Percentiles rank a stretch among this genome's conserved stretches.
These are phyloP conservation scores for Hippocampus zosterae DNA, from an alignment of 2,113 vertebrate species.

Conservation along the genomic window DNA sequence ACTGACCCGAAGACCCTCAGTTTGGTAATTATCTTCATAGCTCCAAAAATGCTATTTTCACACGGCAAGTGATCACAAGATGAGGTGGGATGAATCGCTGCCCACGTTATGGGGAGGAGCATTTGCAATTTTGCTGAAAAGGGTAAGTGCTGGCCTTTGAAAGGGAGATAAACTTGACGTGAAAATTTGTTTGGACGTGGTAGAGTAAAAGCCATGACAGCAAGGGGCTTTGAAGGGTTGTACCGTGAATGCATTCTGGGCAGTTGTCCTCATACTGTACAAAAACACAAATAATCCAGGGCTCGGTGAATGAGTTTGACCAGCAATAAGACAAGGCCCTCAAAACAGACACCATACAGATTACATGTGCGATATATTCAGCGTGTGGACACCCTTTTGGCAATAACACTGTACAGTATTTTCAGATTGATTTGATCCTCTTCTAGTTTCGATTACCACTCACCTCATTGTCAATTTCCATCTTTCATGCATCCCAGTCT, in stretches of 20 bases:
- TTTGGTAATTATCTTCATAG: constrained; percentile 53
- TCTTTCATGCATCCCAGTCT: constrained; percentile 30
- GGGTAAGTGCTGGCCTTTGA: constrained; percentile 20
- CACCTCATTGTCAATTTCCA: constrained; percentile 44
- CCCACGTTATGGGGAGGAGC: constrained; percentile 40
- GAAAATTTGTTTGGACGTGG: constrained; percentile 36
- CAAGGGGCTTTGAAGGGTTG: constrained; percentile 27
- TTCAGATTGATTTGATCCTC: constrained; percentile 64
- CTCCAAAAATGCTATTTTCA: constrained; percentile 49
- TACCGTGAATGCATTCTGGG: constrained; percentile 41
- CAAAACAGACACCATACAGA: constrained; percentile 41
- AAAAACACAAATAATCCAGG: constrained; percentile 51
- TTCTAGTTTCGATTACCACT: constrained; percentile 58
- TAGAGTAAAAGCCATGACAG: constrained; percentile 27
- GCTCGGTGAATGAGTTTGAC: constrained; percentile 56
- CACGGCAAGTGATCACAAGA: constrained; percentile 63
- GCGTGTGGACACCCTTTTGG: constrained; percentile 26
- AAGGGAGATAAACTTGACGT: constrained; percentile 43
- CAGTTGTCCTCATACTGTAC: constrained; percentile 54
- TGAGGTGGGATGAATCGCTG: constrained; percentile 53
- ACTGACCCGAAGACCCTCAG: constrained; percentile 44
- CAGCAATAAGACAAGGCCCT: constrained; percentile 35
- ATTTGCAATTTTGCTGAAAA: constrained; percentile 41
- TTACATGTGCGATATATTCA: constrained; percentile 38
- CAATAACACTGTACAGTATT: constrained; percentile 28